These are phyloP conservation scores for Autographa pulchrina DNA, from an alignment of 2,888 invertebrate species.

Conservation along the genomic window DNA sequence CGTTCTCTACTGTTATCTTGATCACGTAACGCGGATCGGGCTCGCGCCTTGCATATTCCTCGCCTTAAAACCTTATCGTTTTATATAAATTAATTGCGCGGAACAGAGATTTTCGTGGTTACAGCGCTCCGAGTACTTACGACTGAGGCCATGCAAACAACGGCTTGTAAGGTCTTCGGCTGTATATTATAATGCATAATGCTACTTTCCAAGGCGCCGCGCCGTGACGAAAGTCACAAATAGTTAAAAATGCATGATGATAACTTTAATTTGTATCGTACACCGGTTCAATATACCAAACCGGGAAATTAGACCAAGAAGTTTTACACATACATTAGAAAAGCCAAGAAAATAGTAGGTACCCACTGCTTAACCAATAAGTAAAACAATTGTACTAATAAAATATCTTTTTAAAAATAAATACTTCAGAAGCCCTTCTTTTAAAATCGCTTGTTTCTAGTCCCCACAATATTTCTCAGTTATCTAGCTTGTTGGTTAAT, in stretches of 20 bases:
- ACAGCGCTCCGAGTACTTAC: constrained; percentile 48
- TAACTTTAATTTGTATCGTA: too few species aligned
- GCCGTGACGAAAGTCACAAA: too few species aligned
- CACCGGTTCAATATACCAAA: too few species aligned
- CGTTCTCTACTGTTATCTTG: constrained; percentile 74
- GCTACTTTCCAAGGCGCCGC: not conserved
- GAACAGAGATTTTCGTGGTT: constrained; percentile 72
- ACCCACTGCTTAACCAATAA: too few species aligned
- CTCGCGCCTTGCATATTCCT: constrained; percentile 87
- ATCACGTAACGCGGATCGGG: constrained; percentile 79
- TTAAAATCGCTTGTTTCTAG: constrained; percentile 31
- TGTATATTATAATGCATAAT: not conserved
- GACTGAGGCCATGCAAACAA: constrained; percentile 26
- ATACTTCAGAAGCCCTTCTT: not conserved
- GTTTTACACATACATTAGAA: too few species aligned
- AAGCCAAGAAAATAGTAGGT: too few species aligned
- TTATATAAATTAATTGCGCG: constrained; percentile 85
- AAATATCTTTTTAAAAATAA: too few species aligned
- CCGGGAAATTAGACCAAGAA: too few species aligned
- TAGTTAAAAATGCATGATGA: too few species aligned
- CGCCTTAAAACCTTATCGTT: constrained; percentile 86
- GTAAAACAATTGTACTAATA: too few species aligned
- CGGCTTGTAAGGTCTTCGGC: constrained; percentile 15
- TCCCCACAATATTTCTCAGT: constrained; percentile 42
- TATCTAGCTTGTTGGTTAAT: constrained; percentile 63